Conservation (phyloP, 2,797 vertebrate species). For the Adrianichthys oophorus region DNA sequence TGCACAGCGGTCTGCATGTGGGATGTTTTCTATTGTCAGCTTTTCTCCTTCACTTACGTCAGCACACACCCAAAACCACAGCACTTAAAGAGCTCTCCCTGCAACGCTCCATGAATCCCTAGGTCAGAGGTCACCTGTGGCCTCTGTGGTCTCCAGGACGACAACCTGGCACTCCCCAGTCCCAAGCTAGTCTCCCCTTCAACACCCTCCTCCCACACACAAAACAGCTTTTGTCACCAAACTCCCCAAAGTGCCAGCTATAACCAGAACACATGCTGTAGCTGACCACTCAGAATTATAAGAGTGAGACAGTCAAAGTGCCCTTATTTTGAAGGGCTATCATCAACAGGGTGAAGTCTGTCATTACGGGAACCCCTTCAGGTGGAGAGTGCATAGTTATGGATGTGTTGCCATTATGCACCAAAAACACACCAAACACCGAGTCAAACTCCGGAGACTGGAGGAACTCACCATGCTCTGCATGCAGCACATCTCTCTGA, state of each 20-base stretch:
- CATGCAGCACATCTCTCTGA: constrained; percentile 54
- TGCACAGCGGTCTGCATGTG: constrained; percentile 3
- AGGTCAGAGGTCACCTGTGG: constrained; percentile 77
- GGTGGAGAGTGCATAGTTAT: constrained; percentile 28
- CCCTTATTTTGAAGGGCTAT: constrained; percentile 6
- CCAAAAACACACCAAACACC: background rate
- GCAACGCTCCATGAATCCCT: constrained; percentile 48
- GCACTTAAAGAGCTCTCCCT: constrained; percentile 47
- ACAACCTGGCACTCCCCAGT: constrained; percentile 69
- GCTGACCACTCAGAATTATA: background rate
- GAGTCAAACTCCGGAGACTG: constrained; percentile 5
- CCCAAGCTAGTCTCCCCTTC: constrained; percentile 28
- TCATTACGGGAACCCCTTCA: background rate
- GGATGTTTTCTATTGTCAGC: constrained; percentile 40
- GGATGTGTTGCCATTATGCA: background rate
- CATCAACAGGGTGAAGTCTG: constrained; percentile 8
- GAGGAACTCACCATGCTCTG: constrained; percentile 60
- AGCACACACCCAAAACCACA: constrained; percentile 41
- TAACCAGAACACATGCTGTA: background rate
- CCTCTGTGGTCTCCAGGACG: constrained; percentile 78
- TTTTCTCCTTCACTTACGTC: constrained; percentile 47
- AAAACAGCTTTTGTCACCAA: constrained; percentile 67
- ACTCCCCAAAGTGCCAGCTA: constrained; percentile 37
- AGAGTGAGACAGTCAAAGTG: background rate
- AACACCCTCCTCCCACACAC: constrained; percentile 17